These are phyloP conservation scores for Lasioglossum albipes DNA, from an alignment of 1,140 invertebrate genomes.

Conservation along the genomic window DNA sequence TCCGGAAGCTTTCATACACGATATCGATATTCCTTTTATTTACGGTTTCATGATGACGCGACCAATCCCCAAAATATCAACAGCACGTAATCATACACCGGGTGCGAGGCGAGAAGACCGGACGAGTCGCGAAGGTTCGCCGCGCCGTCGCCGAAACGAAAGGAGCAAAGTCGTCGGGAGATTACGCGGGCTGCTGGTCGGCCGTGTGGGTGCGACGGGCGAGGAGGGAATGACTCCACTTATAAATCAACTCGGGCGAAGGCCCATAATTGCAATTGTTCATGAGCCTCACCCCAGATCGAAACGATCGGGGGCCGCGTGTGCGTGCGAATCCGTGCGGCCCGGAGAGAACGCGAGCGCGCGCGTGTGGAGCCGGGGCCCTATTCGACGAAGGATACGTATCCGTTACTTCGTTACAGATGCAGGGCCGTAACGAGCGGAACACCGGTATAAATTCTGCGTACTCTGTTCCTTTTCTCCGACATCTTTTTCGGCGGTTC, in stretches of 20 bases:
- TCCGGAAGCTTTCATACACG: too few species aligned
- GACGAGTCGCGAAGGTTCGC: constrained; percentile 12
- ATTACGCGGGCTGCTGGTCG: constrained; percentile 16
- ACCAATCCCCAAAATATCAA: too few species aligned
- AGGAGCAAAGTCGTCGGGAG: background rate
- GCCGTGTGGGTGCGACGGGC: constrained; percentile 40
- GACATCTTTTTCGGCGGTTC: background rate
- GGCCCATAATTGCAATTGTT: constrained; percentile 65
- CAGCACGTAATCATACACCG: too few species aligned
- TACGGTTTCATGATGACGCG: too few species aligned
- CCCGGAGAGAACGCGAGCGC: background rate
- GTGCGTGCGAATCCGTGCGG: constrained; percentile 12
- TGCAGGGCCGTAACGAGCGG: constrained; percentile 49
- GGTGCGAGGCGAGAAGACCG: too few species aligned
- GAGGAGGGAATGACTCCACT: constrained; percentile 40
- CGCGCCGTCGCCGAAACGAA: background rate
- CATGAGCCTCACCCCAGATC: constrained; percentile 60
- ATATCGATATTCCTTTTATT: too few species aligned
- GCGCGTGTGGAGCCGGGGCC: constrained; percentile 27
- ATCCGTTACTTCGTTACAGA: constrained; percentile 61
- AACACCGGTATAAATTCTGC: constrained; percentile 25
- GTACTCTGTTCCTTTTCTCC: background rate
- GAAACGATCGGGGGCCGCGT: constrained; percentile 30
- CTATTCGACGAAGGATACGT: constrained; percentile 57
- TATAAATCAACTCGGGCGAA: constrained; percentile 63